A percentile compares a stretch with the other conserved stretches of the same genome.
phyloP scores from a whole-genome alignment of 2,888 invertebrate genomes.

The Diogma glabrata region DNA sequence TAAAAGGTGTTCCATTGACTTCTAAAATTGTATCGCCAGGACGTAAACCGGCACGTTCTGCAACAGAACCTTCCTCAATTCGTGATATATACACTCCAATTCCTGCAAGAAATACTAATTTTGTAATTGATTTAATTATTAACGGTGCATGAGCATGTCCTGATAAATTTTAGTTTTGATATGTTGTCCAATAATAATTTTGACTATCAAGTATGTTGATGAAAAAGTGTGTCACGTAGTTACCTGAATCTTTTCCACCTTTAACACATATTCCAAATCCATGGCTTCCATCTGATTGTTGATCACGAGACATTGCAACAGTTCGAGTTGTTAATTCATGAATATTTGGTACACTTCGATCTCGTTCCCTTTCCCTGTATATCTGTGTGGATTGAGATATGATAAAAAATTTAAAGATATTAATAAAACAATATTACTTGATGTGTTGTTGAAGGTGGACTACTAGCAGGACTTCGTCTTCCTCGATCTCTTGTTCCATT shows the following conservation, averaged over 20 bases:
- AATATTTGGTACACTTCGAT: constrained; percentile 48
- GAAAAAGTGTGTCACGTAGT: too few relatives aligned
- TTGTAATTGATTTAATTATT: too few relatives aligned
- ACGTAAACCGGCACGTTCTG: constrained; percentile 75
- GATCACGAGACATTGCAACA: constrained; percentile 74
- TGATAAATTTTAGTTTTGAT: too few relatives aligned
- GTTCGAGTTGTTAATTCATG: constrained; percentile 71
- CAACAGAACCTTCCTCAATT: constrained; percentile 81
- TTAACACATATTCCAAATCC: constrained; percentile 87
- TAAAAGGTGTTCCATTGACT: constrained; percentile 89
- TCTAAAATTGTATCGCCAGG: constrained; percentile 91
- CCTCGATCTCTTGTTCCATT: constrained; percentile 35
- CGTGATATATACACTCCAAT: constrained; percentile 86
- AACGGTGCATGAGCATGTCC: too few relatives aligned
- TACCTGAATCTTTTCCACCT: constrained; percentile 82
- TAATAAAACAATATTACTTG: constrained; percentile 40
- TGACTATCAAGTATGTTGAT: too few relatives aligned
- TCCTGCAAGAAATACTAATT: too few relatives aligned
- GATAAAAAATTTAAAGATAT: not conserved
- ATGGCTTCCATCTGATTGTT: constrained; percentile 63
- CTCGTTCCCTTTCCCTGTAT: constrained; percentile 46
- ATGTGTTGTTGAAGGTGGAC: constrained; percentile 68
- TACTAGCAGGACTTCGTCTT: constrained; percentile 55
- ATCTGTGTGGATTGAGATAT: constrained; percentile 32
- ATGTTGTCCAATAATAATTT: too few relatives aligned